phyloP scores from a whole-genome alignment of 2,797 vertebrate species.

The Halcyon leucocephala region DNA sequence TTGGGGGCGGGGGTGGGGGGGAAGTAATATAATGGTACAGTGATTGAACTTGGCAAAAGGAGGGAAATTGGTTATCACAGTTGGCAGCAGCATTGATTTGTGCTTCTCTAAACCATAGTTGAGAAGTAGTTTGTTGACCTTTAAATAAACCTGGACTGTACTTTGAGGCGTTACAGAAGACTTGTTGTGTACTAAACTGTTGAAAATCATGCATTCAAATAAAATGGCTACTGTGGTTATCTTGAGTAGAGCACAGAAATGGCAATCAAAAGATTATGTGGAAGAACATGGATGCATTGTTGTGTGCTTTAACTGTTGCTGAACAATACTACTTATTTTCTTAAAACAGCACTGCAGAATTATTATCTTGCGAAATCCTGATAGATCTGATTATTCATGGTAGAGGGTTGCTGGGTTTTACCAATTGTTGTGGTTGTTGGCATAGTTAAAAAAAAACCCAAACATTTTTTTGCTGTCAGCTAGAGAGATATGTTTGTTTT shows the following conservation, averaged over 20 bases:
- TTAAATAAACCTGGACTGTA: background rate
- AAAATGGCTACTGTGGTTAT: background rate
- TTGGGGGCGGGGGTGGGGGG: background rate
- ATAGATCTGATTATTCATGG: conserved; percentile 12
- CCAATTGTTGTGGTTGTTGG: background rate
- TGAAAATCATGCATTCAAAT: background rate
- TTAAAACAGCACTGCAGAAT: background rate
- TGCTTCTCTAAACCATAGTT: conserved; percentile 22
- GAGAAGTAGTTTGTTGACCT: conserved; percentile 27
- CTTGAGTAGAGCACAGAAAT: background rate
- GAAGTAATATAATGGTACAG: background rate
- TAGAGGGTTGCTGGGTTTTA: background rate
- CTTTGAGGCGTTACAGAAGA: background rate
- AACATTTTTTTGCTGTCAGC: background rate
- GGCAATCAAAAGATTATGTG: background rate
- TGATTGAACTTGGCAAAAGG: conserved; percentile 3
- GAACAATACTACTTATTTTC: background rate
- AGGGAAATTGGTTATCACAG: conserved; percentile 13
- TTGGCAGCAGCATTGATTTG: conserved; percentile 19
- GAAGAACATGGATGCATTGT: background rate
- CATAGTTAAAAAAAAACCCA: background rate
- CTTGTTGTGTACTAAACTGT: background rate
- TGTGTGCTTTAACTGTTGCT: background rate
- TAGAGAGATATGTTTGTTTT: conserved; percentile 38
- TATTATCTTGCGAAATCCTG: background rate